phyloP scores from a whole-genome alignment of 2,797 vertebrate genomes.

The Gallinago nigripennis region DNA sequence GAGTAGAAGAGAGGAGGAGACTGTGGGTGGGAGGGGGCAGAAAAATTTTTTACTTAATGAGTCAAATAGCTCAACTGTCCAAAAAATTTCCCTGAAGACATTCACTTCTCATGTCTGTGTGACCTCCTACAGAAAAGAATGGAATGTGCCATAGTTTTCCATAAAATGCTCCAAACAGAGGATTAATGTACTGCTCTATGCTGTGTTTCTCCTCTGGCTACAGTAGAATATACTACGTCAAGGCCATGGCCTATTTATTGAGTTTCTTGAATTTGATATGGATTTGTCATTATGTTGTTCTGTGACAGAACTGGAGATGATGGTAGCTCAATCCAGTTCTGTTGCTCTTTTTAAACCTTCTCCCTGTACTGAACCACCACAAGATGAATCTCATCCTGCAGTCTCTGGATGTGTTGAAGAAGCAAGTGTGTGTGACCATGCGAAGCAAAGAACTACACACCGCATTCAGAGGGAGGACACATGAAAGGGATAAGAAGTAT shows the following conservation, averaged over 20 bases:
- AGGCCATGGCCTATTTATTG: neutral
- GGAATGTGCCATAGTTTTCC: conserved; percentile 13
- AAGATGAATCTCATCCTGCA: neutral
- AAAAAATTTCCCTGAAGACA: conserved; percentile 32
- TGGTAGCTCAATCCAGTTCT: neutral
- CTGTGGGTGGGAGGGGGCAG: rapidly evolving
- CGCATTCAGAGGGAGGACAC: neutral
- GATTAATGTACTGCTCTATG: neutral
- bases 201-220: neutral
- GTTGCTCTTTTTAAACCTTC: neutral
- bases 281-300: neutral
- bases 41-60: conserved; percentile 13
- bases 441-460: neutral
- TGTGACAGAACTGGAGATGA: neutral
- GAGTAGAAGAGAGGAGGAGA: neutral
- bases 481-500: neutral
- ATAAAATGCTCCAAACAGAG: neutral
- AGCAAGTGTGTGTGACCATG: neutral
- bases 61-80: conserved; percentile 5
- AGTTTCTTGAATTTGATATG: neutral
- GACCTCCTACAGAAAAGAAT: conserved; percentile 47
- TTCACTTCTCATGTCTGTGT: neutral
- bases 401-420: neutral
- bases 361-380: neutral
- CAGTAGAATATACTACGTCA: neutral